These are phyloP conservation scores for Desoria tigrina DNA, from an alignment of 2,888 invertebrate genomes.

Conservation along the genomic window DNA sequence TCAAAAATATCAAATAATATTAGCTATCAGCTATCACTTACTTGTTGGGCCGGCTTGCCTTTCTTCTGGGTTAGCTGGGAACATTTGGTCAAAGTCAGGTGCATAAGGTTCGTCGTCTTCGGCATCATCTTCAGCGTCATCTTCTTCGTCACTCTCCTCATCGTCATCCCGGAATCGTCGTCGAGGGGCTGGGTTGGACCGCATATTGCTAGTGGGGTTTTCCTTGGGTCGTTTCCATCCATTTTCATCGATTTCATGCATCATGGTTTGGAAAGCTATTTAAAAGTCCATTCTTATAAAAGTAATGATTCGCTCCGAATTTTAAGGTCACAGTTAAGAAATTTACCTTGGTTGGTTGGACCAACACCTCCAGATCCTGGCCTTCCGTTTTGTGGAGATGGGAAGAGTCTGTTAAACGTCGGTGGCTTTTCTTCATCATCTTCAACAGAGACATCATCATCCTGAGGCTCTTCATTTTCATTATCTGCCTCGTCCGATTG, in stretches of 20 bases:
- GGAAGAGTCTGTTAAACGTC: constrained; percentile 27
- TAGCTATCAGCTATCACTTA: too few species aligned
- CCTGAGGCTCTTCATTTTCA: constrained; percentile 23
- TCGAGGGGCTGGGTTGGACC: background rate
- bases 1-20: too few species aligned
- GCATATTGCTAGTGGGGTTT: background rate
- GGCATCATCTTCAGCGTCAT: constrained; percentile 30
- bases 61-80: constrained; percentile 23
- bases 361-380: constrained; percentile 9
- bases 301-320: background rate
- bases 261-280: constrained; percentile 29
- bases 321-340: background rate
- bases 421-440: constrained; percentile 33
- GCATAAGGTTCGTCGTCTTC: constrained; percentile 33
- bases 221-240: constrained; percentile 34
- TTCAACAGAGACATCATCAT: constrained; percentile 32
- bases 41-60: constrained; percentile 14
- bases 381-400: constrained; percentile 20
- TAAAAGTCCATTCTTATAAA: background rate
- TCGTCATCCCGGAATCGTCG: constrained; percentile 23
- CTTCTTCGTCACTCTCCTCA: constrained; percentile 29
- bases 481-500: constrained; percentile 18
- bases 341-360: constrained; percentile 25
- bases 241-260: constrained; percentile 25
- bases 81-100: constrained; percentile 27